Base-by-base conservation (phyloP, 2,888 invertebrate genomes). In the Cantharis rufa region DNA sequence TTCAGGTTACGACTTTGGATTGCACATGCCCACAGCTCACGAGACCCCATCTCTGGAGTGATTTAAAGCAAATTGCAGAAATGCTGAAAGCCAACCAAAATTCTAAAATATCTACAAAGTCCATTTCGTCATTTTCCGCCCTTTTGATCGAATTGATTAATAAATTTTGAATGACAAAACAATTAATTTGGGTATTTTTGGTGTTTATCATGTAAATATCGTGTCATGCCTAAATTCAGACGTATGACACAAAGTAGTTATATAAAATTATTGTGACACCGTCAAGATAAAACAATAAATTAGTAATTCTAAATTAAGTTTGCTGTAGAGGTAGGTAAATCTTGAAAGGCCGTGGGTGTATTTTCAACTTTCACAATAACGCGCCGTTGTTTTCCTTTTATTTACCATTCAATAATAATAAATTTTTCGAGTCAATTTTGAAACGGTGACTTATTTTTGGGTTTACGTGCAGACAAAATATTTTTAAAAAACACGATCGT, bases 1-100 rank as follows among this genome's bases (percentile, higher is more conserved):
- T 85, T 81, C 80, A 76, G 81, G 86, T 86, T 86, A 86, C 84
- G 84, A 84, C 83, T 83, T 73, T 64, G 76, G 76, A 76, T 79
- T 72, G 76, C 73, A 74, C 77, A 69, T 69, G 69, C 77, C 66
- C 74, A 62, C 64, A 72, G 70, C 74, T 73, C 77, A 69, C 74
- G 48, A 69, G 69, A 63, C 74, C 71, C 70, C 74, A 75, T 75
- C 75, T 32, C 32, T 61, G 15, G 75, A 75, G 64, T 75, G 73
- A 77, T 77, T 74, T 74, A 77, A 74, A 63, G 69, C 16, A 62
- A 77, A 77, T 77, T 77, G 28, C 62, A 71, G 71, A 73, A 74
- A 74, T 66, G 70, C 32, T 74, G 74, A 77, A 77, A 77, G 48
- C 48, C 48, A 18, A 48, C 48, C 48, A 48, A 48, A 48, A 48